Conservation (phyloP, 1,140 invertebrate species). For the Psilanteris sp. region DNA sequence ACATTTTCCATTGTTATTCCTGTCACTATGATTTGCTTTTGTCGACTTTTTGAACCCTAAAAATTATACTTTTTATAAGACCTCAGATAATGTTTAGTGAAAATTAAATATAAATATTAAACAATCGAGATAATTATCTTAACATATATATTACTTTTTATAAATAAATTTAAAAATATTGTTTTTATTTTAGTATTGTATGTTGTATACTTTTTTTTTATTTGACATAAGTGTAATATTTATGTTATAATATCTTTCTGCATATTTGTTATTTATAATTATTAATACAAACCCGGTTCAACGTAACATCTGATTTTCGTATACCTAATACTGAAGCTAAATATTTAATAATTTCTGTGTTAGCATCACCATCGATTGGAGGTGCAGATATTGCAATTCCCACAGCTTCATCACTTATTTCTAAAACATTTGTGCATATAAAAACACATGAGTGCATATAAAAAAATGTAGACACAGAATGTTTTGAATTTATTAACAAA, state of each 20-base stretch:
- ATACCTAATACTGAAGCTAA: slow-evolving; percentile 84
- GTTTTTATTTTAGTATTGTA: no score
- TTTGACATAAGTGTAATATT: no score
- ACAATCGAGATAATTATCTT: no score
- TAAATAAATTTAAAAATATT: slow-evolving; percentile 5
- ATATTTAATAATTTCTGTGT: slow-evolving; percentile 87
- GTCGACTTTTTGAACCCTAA: slow-evolving; percentile 80
- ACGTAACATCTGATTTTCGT: slow-evolving; percentile 84
- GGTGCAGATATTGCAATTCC: slow-evolving; percentile 88
- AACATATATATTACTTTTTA: no score
- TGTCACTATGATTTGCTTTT: slow-evolving; percentile 77
- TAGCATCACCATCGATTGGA: slow-evolving; percentile 89
- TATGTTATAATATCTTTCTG: not conserved
- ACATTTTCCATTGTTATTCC: slow-evolving; percentile 72
- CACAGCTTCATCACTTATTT: slow-evolving; percentile 79
- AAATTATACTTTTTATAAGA: no score
- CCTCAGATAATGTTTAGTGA: no score
- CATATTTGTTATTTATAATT: not conserved
- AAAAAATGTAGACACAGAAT: no score
- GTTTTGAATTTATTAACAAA: no score
- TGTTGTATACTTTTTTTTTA: no score
- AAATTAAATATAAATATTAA: no score
- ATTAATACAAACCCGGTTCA: slow-evolving; percentile 82
- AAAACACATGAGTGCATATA: no score
- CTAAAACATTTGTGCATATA: no score